Conservation (phyloP, 2,113 vertebrate genomes). For the Pica pica region DNA sequence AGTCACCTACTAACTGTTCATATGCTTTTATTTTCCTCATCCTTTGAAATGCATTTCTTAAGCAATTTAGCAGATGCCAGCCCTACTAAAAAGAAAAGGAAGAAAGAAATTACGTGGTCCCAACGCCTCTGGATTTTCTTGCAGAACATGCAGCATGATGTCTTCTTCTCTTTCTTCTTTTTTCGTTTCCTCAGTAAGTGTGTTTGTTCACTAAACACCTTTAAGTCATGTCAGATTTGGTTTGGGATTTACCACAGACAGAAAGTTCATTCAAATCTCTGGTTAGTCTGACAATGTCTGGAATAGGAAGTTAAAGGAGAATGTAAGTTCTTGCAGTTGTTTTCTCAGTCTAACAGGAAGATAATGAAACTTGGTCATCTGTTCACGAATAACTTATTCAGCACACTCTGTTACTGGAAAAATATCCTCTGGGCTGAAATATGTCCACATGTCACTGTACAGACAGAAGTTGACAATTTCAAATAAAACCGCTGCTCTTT, state of each 20-base stretch:
- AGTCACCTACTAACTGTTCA: not conserved
- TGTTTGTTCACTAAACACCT: not conserved
- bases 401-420: not conserved
- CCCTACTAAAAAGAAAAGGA: not conserved
- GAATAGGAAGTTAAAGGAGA: not conserved
- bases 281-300: not conserved
- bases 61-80: not conserved
- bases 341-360: not conserved
- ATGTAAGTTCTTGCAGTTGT: not conserved
- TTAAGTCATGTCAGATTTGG: not conserved
- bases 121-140: not conserved
- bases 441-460: not conserved
- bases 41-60: not conserved
- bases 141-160: not conserved
- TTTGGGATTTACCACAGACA: not conserved
- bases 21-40: not conserved
- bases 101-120: fast-evolving
- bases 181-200: not conserved
- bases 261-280: not conserved
- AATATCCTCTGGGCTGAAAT: not conserved
- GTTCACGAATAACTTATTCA: not conserved
- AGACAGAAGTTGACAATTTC: not conserved
- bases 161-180: not conserved
- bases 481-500: not conserved
- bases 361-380: not conserved